These are phyloP conservation scores for Heliconius hewitsoni DNA, from an alignment of 1,140 invertebrate species.

Conservation along the genomic window DNA sequence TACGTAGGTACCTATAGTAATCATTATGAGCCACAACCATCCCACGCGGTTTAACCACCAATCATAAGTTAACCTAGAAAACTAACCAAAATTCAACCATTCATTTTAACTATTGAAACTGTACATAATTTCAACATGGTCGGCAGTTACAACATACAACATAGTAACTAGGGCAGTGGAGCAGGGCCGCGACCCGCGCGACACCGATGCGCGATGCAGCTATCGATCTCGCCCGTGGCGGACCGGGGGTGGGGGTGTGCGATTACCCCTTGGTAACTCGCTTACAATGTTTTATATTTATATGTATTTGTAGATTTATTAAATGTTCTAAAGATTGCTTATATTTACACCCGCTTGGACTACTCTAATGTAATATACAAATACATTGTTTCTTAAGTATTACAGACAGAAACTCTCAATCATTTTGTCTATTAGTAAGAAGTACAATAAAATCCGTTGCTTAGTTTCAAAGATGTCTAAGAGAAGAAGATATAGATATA, in stretches of 20 bases:
- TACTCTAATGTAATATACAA: no score
- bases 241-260: background rate
- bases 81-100: background rate
- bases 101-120: background rate
- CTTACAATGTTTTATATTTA: background rate
- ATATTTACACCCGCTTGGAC: no score
- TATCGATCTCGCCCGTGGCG: constrained; percentile 36
- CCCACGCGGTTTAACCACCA: no score
- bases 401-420: no score
- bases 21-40: background rate
- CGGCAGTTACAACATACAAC: background rate
- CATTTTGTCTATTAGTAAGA: no score
- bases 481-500: no score
- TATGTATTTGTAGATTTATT: background rate
- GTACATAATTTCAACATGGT: constrained; percentile 10
- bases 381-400: no score
- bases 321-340: no score
- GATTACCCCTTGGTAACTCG: background rate
- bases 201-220: constrained; percentile 35
- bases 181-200: constrained; percentile 38
- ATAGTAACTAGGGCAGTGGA: constrained; percentile 36
- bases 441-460: no score
- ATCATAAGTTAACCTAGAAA: no score
- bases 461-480: no score
- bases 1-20: no score